Percentiles rank a stretch among this genome's conserved stretches.
Evolutionary conservation across 1,140 invertebrate species (phyloP).

Genomic region (Drosophila eugracilis): DNA sequence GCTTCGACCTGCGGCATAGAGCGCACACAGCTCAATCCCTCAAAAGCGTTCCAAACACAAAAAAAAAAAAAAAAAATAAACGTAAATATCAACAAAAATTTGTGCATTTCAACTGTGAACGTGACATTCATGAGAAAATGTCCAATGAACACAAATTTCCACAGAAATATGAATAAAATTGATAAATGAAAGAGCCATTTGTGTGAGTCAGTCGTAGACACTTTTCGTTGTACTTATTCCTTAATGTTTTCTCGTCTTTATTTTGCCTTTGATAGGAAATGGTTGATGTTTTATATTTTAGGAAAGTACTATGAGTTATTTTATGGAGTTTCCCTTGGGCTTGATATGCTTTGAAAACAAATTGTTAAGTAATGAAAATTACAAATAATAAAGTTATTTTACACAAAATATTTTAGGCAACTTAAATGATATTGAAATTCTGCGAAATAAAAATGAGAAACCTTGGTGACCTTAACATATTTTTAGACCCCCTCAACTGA

Average conservation of each 20-base stretch:
- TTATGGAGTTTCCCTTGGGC: no score
- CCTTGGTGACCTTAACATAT: not conserved
- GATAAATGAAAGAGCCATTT: constrained; percentile 62
- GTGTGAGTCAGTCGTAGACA: constrained; percentile 35
- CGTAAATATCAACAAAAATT: constrained; percentile 35
- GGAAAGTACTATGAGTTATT: not conserved
- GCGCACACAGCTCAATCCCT: constrained; percentile 8
- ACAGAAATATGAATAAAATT: constrained; percentile 39
- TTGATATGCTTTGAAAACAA: no score
- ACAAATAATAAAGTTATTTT: no score
- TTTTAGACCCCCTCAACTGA: constrained; percentile 2
- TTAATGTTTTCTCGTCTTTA: constrained; percentile 10
- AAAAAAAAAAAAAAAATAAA: constrained; percentile 18
- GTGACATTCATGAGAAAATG: constrained; percentile 66
- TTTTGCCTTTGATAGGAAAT: constrained; percentile 6
- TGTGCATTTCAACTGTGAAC: constrained; percentile 45
- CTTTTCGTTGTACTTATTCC: constrained; percentile 17
- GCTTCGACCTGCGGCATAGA: constrained; percentile 42
- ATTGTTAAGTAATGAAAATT: no score
- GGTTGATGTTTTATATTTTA: not conserved
- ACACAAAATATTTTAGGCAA: no score
- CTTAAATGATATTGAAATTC: no score
- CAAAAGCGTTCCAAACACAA: not conserved
- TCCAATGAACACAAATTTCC: constrained; percentile 27
- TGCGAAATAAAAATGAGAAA: not conserved